Conservation (phyloP, 2,113 vertebrate species). For the Ptilorrhoa leucosticta region DNA sequence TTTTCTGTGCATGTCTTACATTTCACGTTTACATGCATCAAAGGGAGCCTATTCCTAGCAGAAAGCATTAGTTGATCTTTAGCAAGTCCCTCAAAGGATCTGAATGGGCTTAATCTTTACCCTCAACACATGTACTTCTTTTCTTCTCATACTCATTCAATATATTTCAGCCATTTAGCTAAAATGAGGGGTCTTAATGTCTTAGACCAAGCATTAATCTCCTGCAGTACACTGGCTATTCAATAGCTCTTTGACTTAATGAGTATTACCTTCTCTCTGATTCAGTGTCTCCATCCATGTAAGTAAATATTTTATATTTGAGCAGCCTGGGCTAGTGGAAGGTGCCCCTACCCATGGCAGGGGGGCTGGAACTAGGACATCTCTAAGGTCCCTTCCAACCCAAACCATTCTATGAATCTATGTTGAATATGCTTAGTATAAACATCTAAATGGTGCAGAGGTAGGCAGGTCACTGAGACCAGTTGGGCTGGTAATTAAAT, state of each 20-base stretch:
- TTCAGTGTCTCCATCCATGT: not conserved
- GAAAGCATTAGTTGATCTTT: not conserved
- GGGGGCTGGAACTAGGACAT: not conserved
- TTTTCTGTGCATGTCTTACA: not conserved
- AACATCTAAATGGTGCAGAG: not conserved
- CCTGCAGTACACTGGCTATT: not conserved
- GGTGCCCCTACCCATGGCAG: not conserved
- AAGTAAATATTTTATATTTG: not conserved
- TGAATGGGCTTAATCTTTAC: constrained; percentile 9
- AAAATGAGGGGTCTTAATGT: not conserved
- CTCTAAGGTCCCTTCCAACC: not conserved
- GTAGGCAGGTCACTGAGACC: not conserved
- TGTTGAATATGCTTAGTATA: not conserved
- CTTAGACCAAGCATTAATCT: not conserved
- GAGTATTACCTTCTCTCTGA: not conserved
- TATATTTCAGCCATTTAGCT: not conserved
- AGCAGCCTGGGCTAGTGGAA: not conserved
- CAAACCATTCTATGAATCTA: not conserved
- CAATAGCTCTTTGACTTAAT: not conserved
- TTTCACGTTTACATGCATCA: constrained; percentile 17
- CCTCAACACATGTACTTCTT: not conserved
- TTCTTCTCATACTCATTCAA: not conserved
- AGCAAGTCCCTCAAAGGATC: not conserved
- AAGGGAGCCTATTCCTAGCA: not conserved
- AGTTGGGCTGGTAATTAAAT: not conserved